These are phyloP conservation scores for Steinernema scapterisci DNA, from an alignment of 2,888 invertebrate genomes.

Conservation along the genomic window DNA sequence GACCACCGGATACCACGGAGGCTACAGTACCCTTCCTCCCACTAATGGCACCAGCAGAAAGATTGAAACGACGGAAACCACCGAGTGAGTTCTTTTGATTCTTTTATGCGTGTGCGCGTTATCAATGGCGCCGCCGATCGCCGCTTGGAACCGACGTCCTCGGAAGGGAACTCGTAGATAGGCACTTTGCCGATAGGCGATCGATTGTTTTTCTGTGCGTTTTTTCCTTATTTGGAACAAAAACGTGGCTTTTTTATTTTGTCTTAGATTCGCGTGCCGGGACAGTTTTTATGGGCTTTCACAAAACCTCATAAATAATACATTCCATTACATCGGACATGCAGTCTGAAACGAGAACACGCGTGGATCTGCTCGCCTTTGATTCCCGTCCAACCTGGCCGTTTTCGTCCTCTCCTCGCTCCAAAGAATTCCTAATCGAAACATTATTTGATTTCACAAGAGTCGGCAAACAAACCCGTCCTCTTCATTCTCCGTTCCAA, in stretches of 20 bases:
- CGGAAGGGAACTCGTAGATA: neutral
- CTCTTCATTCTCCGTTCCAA: neutral
- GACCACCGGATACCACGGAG: too few species aligned
- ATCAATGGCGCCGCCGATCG: conserved; percentile 11
- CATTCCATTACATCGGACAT: too few species aligned
- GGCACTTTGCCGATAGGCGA: neutral
- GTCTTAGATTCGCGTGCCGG: too few species aligned
- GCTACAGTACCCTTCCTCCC: conserved; percentile 10
- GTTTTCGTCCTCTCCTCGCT: too few species aligned
- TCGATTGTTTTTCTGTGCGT: neutral
- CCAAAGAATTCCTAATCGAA: neutral
- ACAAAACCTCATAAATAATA: too few species aligned
- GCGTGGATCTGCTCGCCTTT: too few species aligned
- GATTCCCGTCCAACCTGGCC: too few species aligned
- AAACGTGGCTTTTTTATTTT: neutral
- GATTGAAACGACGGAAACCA: conserved; percentile 18
- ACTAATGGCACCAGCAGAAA: neutral
- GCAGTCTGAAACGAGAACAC: too few species aligned
- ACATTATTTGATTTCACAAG: neutral
- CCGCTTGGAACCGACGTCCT: neutral
- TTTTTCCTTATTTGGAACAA: neutral
- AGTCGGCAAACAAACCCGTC: conserved; percentile 10
- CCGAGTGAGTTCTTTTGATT: conserved; percentile 5
- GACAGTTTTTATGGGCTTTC: too few species aligned
- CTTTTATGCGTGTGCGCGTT: neutral